phyloP scores from a whole-genome alignment of 2,113 vertebrate genomes.

The Coturnix japonica region DNA sequence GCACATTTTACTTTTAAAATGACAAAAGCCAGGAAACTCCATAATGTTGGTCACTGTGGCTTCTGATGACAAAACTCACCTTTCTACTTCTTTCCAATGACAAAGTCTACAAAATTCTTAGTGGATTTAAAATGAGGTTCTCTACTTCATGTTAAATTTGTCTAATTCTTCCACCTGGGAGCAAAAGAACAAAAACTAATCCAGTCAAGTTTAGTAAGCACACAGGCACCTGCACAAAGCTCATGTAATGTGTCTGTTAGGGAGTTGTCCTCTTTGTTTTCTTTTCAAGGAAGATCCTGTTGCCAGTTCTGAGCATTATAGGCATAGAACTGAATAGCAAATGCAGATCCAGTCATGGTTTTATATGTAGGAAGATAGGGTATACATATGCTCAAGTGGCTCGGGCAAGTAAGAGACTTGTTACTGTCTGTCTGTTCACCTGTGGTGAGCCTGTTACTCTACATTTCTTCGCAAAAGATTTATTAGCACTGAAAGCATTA shows the following conservation, averaged over 20 bases:
- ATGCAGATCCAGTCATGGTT: background rate
- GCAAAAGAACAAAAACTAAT: background rate
- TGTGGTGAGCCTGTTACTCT: background rate
- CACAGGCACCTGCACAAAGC: background rate
- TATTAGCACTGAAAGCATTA: rapidly evolving
- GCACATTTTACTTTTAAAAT: background rate
- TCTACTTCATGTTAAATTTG: background rate
- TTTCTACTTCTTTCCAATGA: background rate
- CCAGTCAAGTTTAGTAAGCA: background rate
- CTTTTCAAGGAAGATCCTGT: background rate
- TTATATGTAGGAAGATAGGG: background rate
- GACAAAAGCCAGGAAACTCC: background rate
- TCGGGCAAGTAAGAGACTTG: background rate
- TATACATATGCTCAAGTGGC: background rate
- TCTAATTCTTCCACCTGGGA: background rate
- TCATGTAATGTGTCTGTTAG: rapidly evolving
- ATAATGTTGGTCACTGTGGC: background rate
- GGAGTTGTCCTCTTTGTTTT: background rate
- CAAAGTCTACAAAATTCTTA: background rate
- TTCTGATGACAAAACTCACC: background rate
- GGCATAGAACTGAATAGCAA: background rate
- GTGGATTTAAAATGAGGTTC: background rate
- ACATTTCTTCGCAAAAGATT: background rate
- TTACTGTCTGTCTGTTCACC: background rate
- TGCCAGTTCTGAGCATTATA: background rate